Evolutionary conservation across 1,140 invertebrate genomes (phyloP).

Genomic region (Temnothorax nylanderi): DNA sequence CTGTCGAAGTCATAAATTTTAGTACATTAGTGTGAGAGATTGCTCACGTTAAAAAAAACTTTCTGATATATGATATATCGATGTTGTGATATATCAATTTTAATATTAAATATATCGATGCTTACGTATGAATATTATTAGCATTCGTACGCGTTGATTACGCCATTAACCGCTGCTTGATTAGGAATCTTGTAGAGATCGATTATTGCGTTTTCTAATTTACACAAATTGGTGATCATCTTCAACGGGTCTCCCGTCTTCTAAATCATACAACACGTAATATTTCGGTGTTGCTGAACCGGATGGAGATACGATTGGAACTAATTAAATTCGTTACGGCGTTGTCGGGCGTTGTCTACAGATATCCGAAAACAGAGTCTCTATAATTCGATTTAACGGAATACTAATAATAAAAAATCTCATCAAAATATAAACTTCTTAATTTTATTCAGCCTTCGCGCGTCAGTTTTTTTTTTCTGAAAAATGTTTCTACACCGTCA

Average conservation of each 20-base stretch:
- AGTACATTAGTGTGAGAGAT: not conserved
- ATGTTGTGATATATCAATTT: constrained; percentile 1
- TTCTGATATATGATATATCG: too few species aligned
- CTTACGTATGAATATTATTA: not conserved
- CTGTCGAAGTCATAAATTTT: not conserved
- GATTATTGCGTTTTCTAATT: not conserved
- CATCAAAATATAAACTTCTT: not conserved
- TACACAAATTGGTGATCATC: constrained; percentile 5
- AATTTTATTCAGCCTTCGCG: constrained; percentile 12
- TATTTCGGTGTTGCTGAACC: not conserved
- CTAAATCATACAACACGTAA: not conserved
- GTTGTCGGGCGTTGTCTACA: not conserved
- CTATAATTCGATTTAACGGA: constrained; percentile 22
- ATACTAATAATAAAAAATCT: constrained; percentile 27
- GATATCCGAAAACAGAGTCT: not conserved
- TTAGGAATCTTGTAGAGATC: not conserved
- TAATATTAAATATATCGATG: not conserved
- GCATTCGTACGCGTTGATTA: not conserved
- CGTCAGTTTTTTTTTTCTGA: not conserved
- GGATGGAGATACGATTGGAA: not conserved
- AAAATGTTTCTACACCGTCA: not conserved
- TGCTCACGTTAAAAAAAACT: not conserved
- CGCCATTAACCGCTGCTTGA: not conserved
- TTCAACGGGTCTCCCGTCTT: not conserved
- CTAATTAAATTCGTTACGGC: constrained; percentile 12